Conservation (phyloP, 2,888 invertebrate species). For the Drosophila antonietae region DNA sequence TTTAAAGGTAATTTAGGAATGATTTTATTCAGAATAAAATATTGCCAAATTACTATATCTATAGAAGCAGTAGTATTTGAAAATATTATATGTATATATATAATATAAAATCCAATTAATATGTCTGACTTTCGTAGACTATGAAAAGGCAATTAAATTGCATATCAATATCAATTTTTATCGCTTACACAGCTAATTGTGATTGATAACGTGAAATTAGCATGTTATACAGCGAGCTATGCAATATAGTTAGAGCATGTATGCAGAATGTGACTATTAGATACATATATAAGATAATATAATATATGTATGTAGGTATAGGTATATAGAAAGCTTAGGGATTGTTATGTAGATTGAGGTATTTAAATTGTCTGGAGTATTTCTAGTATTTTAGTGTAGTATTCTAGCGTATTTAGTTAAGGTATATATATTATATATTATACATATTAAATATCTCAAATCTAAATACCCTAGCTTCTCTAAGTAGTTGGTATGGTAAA, state of each 20-base stretch:
- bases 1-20: too few species aligned
- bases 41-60: neutral
- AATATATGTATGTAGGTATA: neutral
- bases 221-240: neutral
- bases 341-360: too few species aligned
- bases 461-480: neutral
- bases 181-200: constrained; percentile 4
- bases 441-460: neutral
- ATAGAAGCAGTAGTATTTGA: too few species aligned
- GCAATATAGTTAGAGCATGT: neutral
- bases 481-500: neutral
- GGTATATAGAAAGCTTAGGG: too few species aligned
- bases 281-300: neutral
- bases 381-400: too few species aligned
- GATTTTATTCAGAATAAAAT: neutral
- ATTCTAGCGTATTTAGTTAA: too few species aligned
- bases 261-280: neutral
- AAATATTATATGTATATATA: too few species aligned
- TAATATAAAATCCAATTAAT: neutral
- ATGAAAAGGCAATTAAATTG: neutral
- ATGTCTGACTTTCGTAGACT: neutral
- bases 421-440: neutral
- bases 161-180: neutral
- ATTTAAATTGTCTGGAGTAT: too few species aligned
- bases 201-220: neutral